Percentiles rank a stretch among this genome's conserved stretches.
Evolutionary conservation across 2,113 vertebrate species (phyloP).

Genomic region (Brachyistius frenatus): DNA sequence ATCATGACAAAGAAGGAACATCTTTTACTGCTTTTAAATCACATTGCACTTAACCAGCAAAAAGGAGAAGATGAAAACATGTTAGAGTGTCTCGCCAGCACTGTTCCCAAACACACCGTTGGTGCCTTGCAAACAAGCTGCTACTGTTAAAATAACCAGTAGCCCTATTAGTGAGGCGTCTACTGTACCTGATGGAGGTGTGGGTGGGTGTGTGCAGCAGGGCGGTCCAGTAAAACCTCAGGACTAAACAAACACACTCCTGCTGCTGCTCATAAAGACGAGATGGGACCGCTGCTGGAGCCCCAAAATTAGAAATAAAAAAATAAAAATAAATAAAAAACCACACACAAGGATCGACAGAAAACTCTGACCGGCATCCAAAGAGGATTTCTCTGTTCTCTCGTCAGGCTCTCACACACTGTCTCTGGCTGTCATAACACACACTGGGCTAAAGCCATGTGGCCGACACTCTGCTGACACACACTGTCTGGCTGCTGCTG

Average conservation of each 20-base stretch:
- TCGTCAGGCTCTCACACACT: slow-evolving; percentile 31
- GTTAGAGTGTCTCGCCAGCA: slow-evolving; percentile 3
- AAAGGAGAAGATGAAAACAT: too few relatives aligned
- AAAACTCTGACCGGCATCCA: slow-evolving; percentile 29
- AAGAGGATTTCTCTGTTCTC: slow-evolving; percentile 39
- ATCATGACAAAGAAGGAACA: too few relatives aligned
- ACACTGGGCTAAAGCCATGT: slow-evolving; percentile 69
- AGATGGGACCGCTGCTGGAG: slow-evolving; percentile 19
- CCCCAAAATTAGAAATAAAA: slow-evolving; percentile 12
- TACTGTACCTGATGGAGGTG: slow-evolving; percentile 56
- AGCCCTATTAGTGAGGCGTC: neutral
- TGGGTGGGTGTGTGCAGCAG: slow-evolving; percentile 10
- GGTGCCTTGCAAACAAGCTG: neutral
- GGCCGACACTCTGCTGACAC: slow-evolving; percentile 67
- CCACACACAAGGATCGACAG: slow-evolving; percentile 1
- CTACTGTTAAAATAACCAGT: neutral
- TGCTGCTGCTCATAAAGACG: slow-evolving; percentile 31
- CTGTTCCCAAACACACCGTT: neutral
- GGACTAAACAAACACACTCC: slow-evolving; percentile 22
- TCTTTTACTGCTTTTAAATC: neutral
- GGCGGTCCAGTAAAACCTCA: slow-evolving; percentile 36
- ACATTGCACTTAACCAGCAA: too few relatives aligned
- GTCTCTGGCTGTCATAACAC: slow-evolving; percentile 53
- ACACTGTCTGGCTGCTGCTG: slow-evolving; percentile 59
- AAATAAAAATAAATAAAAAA: slow-evolving; percentile 10